These are phyloP conservation scores for Macrosoma leucophasiata DNA, from an alignment of 2,888 invertebrate species.

Conservation along the genomic window DNA sequence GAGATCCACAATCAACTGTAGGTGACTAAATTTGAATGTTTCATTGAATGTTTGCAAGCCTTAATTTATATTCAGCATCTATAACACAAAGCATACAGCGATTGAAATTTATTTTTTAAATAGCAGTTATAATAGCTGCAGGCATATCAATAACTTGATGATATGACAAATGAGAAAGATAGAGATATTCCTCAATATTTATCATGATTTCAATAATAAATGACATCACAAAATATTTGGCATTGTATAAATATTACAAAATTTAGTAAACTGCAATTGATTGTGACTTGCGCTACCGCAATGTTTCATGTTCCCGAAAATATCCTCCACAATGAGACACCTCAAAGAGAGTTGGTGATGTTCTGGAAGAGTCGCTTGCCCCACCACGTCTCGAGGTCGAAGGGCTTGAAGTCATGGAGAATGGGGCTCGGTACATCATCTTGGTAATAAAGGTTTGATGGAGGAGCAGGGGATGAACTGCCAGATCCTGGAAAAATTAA, in stretches of 20 bases:
- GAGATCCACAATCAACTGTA: conserved; percentile 74
- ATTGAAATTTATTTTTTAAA: no score
- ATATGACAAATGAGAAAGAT: no score
- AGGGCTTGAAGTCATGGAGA: conserved; percentile 89
- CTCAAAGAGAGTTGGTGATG: conserved; percentile 85
- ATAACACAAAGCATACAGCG: no score
- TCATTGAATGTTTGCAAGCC: conserved; percentile 7
- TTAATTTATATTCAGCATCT: no score
- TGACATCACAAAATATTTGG: conserved; percentile 13
- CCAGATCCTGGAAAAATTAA: conserved; percentile 50
- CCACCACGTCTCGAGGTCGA: conserved; percentile 95
- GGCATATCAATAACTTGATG: no score
- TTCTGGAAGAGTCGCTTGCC: conserved; percentile 89
- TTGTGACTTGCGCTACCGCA: conserved; percentile 67
- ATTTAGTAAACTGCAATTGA: conserved; percentile 71
- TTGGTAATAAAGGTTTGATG: conserved; percentile 80
- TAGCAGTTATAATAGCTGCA: no score
- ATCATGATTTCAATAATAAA: conserved; percentile 3
- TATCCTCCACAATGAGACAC: conserved; percentile 14
- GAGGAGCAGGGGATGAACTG: conserved; percentile 59
- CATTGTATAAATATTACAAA: conserved; percentile 30
- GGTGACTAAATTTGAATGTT: conserved; percentile 55
- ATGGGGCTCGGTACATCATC: conserved; percentile 82
- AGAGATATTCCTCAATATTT: conserved; percentile 8
- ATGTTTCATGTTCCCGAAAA: conserved; percentile 38